These are phyloP conservation scores for Limnodromus scolopaceus DNA, from an alignment of 2,797 vertebrate species.

Conservation along the genomic window DNA sequence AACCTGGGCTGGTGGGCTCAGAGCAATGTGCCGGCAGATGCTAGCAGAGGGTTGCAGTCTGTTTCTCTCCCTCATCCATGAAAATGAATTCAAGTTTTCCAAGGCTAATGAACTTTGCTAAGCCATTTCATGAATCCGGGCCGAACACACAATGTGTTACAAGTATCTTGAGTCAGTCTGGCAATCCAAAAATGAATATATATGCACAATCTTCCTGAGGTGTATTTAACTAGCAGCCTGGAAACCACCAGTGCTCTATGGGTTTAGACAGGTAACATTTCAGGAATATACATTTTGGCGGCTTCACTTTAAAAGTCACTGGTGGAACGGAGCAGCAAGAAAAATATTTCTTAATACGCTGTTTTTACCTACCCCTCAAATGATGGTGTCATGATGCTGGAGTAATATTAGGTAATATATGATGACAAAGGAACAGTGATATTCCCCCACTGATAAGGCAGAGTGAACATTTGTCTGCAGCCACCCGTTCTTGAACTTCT, in stretches of 20 bases:
- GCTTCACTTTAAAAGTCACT: neutral
- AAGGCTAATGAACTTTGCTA: neutral
- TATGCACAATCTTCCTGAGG: neutral
- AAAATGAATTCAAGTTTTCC: neutral
- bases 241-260: neutral
- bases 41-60: neutral
- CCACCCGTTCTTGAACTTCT: slow-evolving; percentile 44
- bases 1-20: neutral
- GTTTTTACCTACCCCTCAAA: neutral
- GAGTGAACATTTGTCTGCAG: neutral
- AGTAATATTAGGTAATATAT: neutral
- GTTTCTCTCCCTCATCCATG: neutral
- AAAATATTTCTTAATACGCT: neutral
- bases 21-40: neutral
- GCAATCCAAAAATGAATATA: neutral
- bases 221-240: neutral
- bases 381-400: neutral
- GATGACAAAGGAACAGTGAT: neutral
- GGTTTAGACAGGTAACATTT: neutral
- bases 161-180: neutral
- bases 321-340: neutral
- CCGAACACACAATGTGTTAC: neutral
- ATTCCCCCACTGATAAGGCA: neutral
- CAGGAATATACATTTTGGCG: neutral
- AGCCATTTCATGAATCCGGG: neutral